Conservation (phyloP, 2,113 vertebrate genomes). For the Cebidichthys violaceus region DNA sequence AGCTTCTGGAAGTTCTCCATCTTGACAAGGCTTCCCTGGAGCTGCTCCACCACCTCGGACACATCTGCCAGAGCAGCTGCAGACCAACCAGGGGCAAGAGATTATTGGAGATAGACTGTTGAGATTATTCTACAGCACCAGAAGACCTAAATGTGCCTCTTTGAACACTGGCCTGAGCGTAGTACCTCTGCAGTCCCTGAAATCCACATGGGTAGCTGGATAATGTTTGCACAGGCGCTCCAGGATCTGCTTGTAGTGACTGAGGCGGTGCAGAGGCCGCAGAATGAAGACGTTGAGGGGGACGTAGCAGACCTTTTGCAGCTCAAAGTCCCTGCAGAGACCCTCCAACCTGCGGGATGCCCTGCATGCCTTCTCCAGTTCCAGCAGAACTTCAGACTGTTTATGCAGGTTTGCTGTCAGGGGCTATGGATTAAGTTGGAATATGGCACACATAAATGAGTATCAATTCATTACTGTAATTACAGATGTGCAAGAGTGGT, state of each 20-base stretch:
- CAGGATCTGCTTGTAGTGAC: conserved; percentile 98
- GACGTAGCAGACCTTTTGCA: conserved; percentile 98
- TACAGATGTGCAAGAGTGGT: neutral
- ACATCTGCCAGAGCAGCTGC: conserved; percentile 95
- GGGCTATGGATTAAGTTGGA: conserved; percentile 78
- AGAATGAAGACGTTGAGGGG: conserved; percentile 96
- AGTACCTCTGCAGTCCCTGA: conserved; percentile 95
- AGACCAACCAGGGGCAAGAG: neutral
- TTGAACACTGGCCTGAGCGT: neutral
- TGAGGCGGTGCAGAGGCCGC: conserved; percentile 94
- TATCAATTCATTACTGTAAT: neutral
- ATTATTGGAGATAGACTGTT: neutral
- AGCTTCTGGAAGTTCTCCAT: conserved; percentile 99
- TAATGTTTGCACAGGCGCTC: conserved; percentile 97
- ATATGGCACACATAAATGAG: neutral
- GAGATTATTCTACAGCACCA: neutral
- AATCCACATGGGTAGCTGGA: conserved; percentile 89
- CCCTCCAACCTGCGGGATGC: conserved; percentile 88
- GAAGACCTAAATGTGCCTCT: neutral
- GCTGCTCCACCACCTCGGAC: conserved; percentile 93
- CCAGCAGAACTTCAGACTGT: conserved; percentile 90
- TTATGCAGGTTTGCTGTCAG: conserved; percentile 90
- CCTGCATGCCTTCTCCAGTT: conserved; percentile 89
- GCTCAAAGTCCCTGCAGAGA: conserved; percentile 94
- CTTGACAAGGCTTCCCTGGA: conserved; percentile 92